Base-by-base conservation (phyloP, 30 jellyfish, hydroid and myxozoan genomes). In the Morbakka virulenta region DNA sequence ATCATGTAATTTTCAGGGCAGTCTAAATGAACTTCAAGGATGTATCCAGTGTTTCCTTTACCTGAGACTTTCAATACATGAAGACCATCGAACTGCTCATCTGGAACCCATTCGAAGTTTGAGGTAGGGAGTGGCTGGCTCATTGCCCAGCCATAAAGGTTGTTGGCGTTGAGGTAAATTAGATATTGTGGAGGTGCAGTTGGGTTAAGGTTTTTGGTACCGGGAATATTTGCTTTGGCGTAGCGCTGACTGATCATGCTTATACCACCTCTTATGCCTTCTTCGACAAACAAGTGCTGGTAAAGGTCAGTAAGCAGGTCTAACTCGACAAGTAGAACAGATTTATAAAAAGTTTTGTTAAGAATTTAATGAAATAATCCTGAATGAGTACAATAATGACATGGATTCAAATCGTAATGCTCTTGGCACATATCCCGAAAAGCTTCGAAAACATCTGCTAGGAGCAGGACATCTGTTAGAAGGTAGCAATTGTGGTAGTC, bases 221-320 rank as follows among this genome's bases (percentile, higher is more conserved):
- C 20, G 17, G 35, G 67, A 9, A n/a, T 48, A 50, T 72, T 72
- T 1, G 84, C 81, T 13, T 50, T 26, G 13, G 57, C 84, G 11
- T 24, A 47, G 20, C 84, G 62, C 6, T 72, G 25, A 1, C 11
- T 13, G 2, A 72, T 72, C 67, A 72, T 50, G 2, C 34, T 6
- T 22, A 57, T 27, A 11, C 89, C 89, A 1, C 89, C 89, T 14
- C 89, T 47, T 6, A 65, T 77, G n/a, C 89, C 89, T 13, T 67
- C 36, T 52, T 72, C 81, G 3, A 72, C 31, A 47, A 72, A 24
- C 51, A 72, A 50, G 17, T 24, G 35, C 87, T 52, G 57, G 25
- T 75, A 72, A 13, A 28, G 20, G 24, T 75, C 87, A 2, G 86
- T 53, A 28, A 75, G 25, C 76, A 75, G 31, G 21, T 75, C 87